phyloP scores from a whole-genome alignment of 2,113 vertebrate species.

The Camelus dromedarius region DNA sequence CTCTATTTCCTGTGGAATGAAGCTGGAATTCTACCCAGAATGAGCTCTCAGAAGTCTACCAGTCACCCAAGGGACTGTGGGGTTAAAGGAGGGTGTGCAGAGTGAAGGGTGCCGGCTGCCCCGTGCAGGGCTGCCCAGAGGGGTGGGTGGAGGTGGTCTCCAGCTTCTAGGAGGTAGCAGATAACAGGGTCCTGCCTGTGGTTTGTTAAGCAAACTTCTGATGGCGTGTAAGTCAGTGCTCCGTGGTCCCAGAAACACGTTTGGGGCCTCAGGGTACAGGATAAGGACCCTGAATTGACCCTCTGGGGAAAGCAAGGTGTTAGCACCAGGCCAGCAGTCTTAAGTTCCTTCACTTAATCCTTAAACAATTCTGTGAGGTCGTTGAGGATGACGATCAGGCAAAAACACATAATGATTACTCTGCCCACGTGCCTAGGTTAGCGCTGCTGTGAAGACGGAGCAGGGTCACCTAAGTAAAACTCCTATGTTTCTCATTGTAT shows the following conservation, averaged over 20 bases:
- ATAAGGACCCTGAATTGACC: too few relatives aligned
- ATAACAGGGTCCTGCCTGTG: fast-evolving
- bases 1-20: background rate
- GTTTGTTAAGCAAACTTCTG: background rate
- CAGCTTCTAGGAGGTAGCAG: background rate
- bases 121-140: background rate
- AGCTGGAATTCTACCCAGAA: background rate
- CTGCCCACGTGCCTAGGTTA: background rate
- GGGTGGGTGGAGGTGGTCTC: background rate
- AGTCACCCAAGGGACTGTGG: background rate
- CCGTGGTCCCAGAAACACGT: background rate
- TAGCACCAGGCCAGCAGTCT: background rate
- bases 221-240: background rate
- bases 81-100: background rate
- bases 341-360: too few relatives aligned
- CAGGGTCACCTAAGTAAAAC: fast-evolving
- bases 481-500: background rate
- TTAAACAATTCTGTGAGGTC: background rate
- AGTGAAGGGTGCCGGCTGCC: background rate
- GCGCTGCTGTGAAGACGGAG: fast-evolving
- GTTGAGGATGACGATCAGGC: background rate
- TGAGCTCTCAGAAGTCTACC: background rate
- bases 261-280: background rate
- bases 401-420: fast-evolving
- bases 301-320: background rate